Evolutionary conservation across 1,140 invertebrate genomes (phyloP).

Genomic region (Bombus fervidus): DNA sequence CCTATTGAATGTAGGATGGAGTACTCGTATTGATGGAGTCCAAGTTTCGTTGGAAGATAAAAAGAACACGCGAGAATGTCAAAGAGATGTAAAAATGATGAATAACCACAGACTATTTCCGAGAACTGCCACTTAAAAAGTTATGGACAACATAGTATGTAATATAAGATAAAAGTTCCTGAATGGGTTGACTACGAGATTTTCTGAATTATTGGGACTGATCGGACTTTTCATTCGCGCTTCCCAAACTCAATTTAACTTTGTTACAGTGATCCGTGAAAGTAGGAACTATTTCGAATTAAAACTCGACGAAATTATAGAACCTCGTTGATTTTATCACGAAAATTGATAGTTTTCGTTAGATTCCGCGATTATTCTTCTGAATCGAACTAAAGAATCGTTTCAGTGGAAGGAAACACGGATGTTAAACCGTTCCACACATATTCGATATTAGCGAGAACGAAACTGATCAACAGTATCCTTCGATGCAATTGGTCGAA

Average conservation of each 20-base stretch:
- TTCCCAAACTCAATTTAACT: constrained; percentile 25
- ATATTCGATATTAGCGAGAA: constrained; percentile 52
- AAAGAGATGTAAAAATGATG: not conserved
- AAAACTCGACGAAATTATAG: constrained; percentile 13
- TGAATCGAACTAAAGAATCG: constrained; percentile 37
- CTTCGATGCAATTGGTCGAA: constrained; percentile 39
- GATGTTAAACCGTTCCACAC: constrained; percentile 56
- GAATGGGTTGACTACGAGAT: not conserved
- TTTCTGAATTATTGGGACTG: not conserved
- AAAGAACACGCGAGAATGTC: too few relatives aligned
- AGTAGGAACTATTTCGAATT: not conserved
- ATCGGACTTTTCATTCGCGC: too few relatives aligned
- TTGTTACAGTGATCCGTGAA: not conserved
- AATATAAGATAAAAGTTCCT: not conserved
- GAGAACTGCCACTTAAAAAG: not conserved
- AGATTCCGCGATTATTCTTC: not conserved
- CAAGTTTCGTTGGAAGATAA: too few relatives aligned
- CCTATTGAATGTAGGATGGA: too few relatives aligned
- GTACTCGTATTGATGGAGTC: too few relatives aligned
- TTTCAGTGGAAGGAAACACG: constrained; percentile 51
- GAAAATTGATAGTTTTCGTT: not conserved
- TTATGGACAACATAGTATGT: not conserved
- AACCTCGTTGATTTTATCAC: not conserved
- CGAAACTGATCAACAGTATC: constrained; percentile 27
- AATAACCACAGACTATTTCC: not conserved